Base-by-base conservation (phyloP, 23 tunicate species). In the Trididemnum nubilum region DNA sequence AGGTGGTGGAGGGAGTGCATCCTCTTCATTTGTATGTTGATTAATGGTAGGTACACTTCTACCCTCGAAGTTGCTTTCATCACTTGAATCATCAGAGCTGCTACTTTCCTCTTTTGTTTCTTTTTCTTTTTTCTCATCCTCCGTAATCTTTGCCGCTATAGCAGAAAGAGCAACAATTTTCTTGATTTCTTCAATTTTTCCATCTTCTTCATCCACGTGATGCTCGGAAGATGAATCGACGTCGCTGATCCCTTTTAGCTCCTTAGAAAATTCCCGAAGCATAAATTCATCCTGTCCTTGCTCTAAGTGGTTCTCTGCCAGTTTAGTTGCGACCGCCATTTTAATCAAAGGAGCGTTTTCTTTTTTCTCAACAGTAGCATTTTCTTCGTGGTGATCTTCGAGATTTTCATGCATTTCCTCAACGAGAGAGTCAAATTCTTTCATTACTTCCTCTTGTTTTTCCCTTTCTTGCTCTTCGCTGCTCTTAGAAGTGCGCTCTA, bases 21-120 rank as follows among this genome's bases (percentile, higher is more conserved):
- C n/a, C n/a, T n/a, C n/a, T n/a, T n/a, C n/a, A n/a, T n/a, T n/a
- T n/a, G n/a, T n/a, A n/a, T n/a, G n/a, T n/a, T n/a, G n/a, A n/a
- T n/a, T n/a, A n/a, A n/a, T n/a, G n/a, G n/a, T n/a, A n/a, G n/a
- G n/a, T n/a, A n/a, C n/a, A n/a, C n/a, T n/a, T n/a, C n/a, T n/a
- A n/a, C n/a, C 54, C 15, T 44, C 54, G 15, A 15, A 9, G 15
- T 44, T 15, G 15, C 54, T 44, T 44, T 44, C 54, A 44, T 15
- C 12, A 15, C 54, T 44, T 44, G 54, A 44, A 44, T 44, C 54
- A 9, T 44, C 54, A 7, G 54, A 44, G 54, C 54, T 44, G 54
- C 12, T 7, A 61, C n/a, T n/a, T 3, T 80, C 74, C 32, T 81
- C 82, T 1, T 51, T n/a, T 4, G 34, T 79, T 12, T 87, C 91